Evolutionary conservation across 35 echinoderm and acorn worm genomes (phyloP), one percentile per base, ranked within the genome.

Genomic region (Lytechinus variegatus): DNA sequence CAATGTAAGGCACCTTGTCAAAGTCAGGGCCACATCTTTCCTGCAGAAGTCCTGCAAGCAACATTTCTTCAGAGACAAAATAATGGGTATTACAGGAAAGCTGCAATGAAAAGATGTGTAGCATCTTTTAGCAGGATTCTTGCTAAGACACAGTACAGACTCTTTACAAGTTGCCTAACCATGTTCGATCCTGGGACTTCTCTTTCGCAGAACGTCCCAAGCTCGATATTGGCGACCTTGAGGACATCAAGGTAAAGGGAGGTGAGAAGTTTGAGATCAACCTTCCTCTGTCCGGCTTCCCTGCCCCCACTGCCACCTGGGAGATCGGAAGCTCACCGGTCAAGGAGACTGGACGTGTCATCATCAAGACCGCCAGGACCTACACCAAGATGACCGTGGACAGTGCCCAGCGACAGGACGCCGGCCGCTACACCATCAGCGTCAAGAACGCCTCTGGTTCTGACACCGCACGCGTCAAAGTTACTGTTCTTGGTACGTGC

Each of bases 221-320:
- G 72, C 95, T 99, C 4, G 96, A 99, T 86, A 94, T 99, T 53
- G 89, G 91, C 33, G 87, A 94, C 10, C 95, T 99, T 24, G 97
- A 96, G n/a, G 97, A 99, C 95, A 66, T 99, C 86, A 99, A 99
- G 86, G 97, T 99, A 21, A 99, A 99, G 89, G 98, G 96, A 56
- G 98, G 98, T 16, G 98, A 99, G 87, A 94, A 92, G 13, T 98
- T 99, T 96, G 96, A 98, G 87, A 95, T 99, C 66, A 91, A 95
- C 19, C 96, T 99, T 0, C 87, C 95, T 3, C 98, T 98, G 94
- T 98, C 98, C 44, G 98, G 98, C 28, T 94, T 99, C 28, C 98
- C 98, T 29, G 95, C 94, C 13, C 98, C 98, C 24, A 94, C 92
- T 9, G 94, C 97, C 44, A 97, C 91, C 10, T 99, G 98, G 98